Evolutionary conservation across 2,113 vertebrate species (phyloP).

Genomic region (Polypterus bichir): DNA sequence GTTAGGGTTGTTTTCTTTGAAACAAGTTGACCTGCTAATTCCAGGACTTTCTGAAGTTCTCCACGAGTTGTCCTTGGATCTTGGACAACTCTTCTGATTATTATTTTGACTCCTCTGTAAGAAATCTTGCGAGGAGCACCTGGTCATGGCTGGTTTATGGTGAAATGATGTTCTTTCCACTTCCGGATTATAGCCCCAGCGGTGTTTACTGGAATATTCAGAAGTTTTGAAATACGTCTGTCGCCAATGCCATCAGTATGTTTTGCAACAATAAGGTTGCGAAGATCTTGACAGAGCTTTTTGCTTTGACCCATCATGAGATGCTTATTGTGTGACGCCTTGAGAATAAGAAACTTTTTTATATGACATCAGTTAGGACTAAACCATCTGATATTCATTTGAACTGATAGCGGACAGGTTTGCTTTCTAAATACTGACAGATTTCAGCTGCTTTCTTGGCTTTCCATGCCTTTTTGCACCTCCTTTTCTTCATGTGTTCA

Average conservation of each 20-base stretch:
- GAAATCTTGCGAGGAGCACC: too few species aligned
- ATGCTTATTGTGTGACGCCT: slow-evolving; percentile 9
- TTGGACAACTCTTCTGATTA: too few species aligned
- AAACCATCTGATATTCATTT: slow-evolving; percentile 4
- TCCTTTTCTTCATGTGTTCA: too few species aligned
- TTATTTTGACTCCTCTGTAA: too few species aligned
- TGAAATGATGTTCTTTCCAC: neutral
- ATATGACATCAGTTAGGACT: slow-evolving; percentile 7
- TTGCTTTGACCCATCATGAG: slow-evolving; percentile 7
- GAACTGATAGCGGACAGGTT: slow-evolving; percentile 7
- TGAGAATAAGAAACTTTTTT: slow-evolving; percentile 6
- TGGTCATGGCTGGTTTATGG: too few species aligned
- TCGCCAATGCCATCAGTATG: slow-evolving; percentile 1
- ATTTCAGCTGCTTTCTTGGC: slow-evolving; percentile 4
- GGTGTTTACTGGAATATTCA: slow-evolving; percentile 5
- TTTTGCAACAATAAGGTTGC: slow-evolving; percentile 6
- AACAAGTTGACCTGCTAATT: too few species aligned
- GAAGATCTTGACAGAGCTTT: slow-evolving; percentile 6
- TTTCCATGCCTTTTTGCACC: neutral
- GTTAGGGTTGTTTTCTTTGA: too few species aligned
- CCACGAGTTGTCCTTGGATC: too few species aligned
- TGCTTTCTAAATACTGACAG: slow-evolving; percentile 5
- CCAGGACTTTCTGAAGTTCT: too few species aligned
- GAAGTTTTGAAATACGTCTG: slow-evolving; percentile 6
- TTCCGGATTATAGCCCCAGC: slow-evolving; percentile 2